These are phyloP conservation scores for Siniperca obscura DNA, from an alignment of 2,797 vertebrate genomes.

Conservation along the genomic window DNA sequence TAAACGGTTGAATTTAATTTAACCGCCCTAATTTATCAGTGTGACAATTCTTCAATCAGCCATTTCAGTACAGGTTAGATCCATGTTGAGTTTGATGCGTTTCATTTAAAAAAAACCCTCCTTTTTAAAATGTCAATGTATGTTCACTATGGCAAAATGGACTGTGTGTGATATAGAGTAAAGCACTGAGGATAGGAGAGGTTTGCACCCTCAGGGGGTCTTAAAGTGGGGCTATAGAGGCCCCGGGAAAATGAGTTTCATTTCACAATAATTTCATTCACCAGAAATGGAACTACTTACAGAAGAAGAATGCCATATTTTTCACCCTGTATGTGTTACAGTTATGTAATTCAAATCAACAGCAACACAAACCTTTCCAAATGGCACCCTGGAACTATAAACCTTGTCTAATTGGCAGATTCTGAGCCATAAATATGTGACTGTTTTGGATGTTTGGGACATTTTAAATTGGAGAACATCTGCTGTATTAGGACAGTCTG, in stretches of 20 bases:
- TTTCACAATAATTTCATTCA: slow-evolving; percentile 58
- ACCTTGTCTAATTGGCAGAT: background rate
- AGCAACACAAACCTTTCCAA: slow-evolving; percentile 12
- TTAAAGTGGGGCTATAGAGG: slow-evolving; percentile 33
- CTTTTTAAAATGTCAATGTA: slow-evolving; percentile 56
- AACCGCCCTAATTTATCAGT: slow-evolving; percentile 15
- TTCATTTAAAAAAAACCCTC: slow-evolving; percentile 41
- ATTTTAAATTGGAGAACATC: background rate
- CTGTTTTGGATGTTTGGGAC: background rate
- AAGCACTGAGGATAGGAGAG: slow-evolving; percentile 14
- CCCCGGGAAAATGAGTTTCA: slow-evolving; percentile 52
- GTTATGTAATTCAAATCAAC: slow-evolving; percentile 37
- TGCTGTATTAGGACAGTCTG: background rate
- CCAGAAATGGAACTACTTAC: slow-evolving; percentile 36
- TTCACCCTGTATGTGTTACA: slow-evolving; percentile 6
- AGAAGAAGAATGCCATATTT: slow-evolving; percentile 4
- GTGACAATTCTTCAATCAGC: slow-evolving; percentile 19
- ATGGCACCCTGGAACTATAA: background rate
- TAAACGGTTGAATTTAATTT: slow-evolving; percentile 12
- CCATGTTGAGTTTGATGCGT: slow-evolving; percentile 2
- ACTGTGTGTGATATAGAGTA: slow-evolving; percentile 12
- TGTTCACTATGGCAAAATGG: slow-evolving; percentile 23
- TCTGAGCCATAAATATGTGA: background rate
- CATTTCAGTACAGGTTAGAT: slow-evolving; percentile 41
- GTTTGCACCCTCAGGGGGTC: slow-evolving; percentile 33